These are phyloP conservation scores for Hirtodrosophila trivittata DNA, from an alignment of 2,888 invertebrate genomes.

Conservation along the genomic window DNA sequence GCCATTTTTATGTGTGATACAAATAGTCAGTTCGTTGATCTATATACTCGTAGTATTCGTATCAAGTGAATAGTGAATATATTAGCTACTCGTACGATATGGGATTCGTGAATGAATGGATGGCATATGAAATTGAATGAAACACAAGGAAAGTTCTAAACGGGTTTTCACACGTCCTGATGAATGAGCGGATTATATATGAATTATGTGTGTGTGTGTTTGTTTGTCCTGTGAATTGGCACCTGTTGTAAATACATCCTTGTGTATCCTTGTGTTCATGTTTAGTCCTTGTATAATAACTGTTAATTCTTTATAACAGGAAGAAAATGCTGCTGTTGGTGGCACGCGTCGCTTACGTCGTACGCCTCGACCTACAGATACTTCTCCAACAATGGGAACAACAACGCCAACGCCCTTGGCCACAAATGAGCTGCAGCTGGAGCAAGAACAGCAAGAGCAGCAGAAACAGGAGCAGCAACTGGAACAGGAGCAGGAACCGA, in stretches of 20 bases:
- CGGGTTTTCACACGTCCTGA: too few species aligned
- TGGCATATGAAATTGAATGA: neutral
- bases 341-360: conserved; percentile 71
- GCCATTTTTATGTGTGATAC: too few species aligned
- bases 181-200: neutral
- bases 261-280: neutral
- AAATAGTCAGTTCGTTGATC: too few species aligned
- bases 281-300: conserved; percentile 17
- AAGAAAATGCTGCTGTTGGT: conserved; percentile 49
- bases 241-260: conserved; percentile 17
- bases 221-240: neutral
- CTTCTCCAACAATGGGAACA: conserved; percentile 2
- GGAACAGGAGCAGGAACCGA: too few species aligned
- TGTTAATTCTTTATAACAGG: conserved; percentile 41
- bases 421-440: conserved; percentile 19
- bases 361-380: conserved; percentile 66
- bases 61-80: too few species aligned
- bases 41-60: too few species aligned
- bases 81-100: too few species aligned
- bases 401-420: conserved; percentile 16
- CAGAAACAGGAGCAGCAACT: neutral
- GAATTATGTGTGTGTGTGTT: conserved; percentile 2
- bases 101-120: neutral
- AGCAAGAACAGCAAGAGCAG: conserved; percentile 1
- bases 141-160: neutral